Base-by-base conservation (phyloP, 1,140 invertebrate genomes). In the Choristoneura fumiferana region DNA sequence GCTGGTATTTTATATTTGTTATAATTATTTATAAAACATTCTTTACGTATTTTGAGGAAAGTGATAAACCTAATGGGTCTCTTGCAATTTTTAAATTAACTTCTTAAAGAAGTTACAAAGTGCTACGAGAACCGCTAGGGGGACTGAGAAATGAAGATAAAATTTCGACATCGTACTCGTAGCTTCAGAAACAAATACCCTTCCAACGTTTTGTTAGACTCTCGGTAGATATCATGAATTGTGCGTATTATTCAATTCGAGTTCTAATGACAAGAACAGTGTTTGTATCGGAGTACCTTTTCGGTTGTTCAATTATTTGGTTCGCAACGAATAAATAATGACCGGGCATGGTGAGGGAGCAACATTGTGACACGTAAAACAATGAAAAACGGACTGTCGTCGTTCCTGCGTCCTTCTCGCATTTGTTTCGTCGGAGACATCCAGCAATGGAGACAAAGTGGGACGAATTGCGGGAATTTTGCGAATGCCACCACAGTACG, bases 391-490 rank as follows among this genome's bases (percentile, higher is more conserved):
- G 65, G 56, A 65, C 57, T 54, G 63, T 57, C 57, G 64, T 55
- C 57, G 64, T 55, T 57, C 66, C 64, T 56, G 62, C 66, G 69
- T 69, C 69, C 67, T 65, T 69, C 65, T 71, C 65, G 66, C 68
- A 75, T 77, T 77, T 70, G 65, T 74, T 68, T 63, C 53, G 62
- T 71, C 53, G 38, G 63, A 73, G 71, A 73, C 69, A 74, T 61
- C 57, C 49, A 65, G 70, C 67, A 67, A 78, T 78, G 71, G 72
- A 76, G 76, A 84, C 78, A 77, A 84, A 81, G 73, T 80, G 62
- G 63, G 59, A 43, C 59, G 54, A 78, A 81, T 77, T 81, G 75
- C 69, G 64, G 64, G 67, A 49, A 65, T 65, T 60, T 65, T 57
- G 54, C 59, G 64, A 63, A 73, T 71, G 62, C 58, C 57, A 66